A percentile compares a stretch with the other conserved stretches of the same genome.
These are phyloP conservation scores for Hipparchia sbordonii DNA, from an alignment of 2,888 invertebrate genomes.

Conservation along the genomic window DNA sequence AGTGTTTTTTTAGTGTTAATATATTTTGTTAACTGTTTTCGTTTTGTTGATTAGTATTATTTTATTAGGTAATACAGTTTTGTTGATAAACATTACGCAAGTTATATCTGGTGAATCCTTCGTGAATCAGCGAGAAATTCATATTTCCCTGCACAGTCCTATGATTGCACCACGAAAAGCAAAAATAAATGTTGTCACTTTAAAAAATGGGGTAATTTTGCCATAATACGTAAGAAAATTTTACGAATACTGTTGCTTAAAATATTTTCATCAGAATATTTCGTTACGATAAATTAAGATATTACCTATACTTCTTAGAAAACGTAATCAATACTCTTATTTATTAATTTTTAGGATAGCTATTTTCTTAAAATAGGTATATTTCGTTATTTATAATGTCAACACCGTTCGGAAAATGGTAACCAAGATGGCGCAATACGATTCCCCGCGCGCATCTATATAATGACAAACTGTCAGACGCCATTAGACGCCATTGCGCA, in stretches of 20 bases:
- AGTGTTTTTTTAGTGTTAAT: no score
- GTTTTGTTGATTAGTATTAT: background rate
- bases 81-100: slow-evolving; percentile 16
- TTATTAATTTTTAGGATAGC: background rate
- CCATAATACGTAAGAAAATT: background rate
- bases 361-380: slow-evolving; percentile 8
- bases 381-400: slow-evolving; percentile 40
- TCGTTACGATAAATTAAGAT: background rate
- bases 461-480: slow-evolving; percentile 45
- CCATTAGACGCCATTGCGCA: slow-evolving; percentile 75
- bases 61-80: background rate
- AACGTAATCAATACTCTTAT: background rate
- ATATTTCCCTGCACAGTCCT: slow-evolving; percentile 1
- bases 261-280: background rate
- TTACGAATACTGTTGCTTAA: background rate
- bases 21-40: background rate
- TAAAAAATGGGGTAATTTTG: slow-evolving; percentile 6
- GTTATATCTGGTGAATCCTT: slow-evolving; percentile 8
- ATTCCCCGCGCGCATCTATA: slow-evolving; percentile 38
- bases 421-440: slow-evolving; percentile 45
- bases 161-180: slow-evolving; percentile 27
- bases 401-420: slow-evolving; percentile 63
- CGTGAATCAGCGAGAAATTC: slow-evolving; percentile 11
- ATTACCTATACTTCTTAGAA: background rate
- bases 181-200: slow-evolving; percentile 15